Conservation (phyloP, 2,797 vertebrate genomes). For the Gymnothorax javanicus region DNA sequence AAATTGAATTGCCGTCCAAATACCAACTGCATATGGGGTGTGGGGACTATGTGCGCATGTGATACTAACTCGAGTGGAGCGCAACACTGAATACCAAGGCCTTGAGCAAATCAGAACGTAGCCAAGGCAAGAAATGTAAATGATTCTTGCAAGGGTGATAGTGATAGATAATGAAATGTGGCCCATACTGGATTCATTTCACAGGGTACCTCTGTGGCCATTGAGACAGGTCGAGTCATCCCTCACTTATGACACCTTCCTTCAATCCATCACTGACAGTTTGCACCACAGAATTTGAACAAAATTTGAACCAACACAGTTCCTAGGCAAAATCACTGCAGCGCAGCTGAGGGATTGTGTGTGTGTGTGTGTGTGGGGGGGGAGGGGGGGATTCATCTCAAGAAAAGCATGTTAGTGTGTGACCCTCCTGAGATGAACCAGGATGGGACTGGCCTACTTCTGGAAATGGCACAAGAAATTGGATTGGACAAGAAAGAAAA, state of each 20-base stretch:
- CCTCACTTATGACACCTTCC: background rate
- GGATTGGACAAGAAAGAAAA: background rate
- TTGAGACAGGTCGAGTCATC: background rate
- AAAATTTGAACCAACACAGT: background rate
- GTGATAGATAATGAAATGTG: background rate
- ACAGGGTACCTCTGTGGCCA: background rate
- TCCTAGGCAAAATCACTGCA: no score
- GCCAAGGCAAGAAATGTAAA: background rate
- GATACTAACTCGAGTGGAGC: background rate
- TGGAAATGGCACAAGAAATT: background rate
- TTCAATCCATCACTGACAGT: background rate
- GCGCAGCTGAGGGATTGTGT: background rate
- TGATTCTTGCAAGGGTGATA: background rate
- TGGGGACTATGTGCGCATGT: background rate
- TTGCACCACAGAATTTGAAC: background rate
- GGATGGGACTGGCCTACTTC: background rate
- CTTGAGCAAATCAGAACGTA: background rate
- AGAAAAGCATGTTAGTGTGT: background rate
- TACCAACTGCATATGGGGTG: background rate
- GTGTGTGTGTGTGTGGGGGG: no score
- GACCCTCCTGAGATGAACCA: background rate
- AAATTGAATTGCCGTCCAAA: no score
- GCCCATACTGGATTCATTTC: background rate
- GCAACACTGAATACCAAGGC: background rate
- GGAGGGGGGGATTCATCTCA: background rate